These are phyloP conservation scores for Plebejus argus DNA, from an alignment of 2,888 invertebrate species.

Conservation along the genomic window DNA sequence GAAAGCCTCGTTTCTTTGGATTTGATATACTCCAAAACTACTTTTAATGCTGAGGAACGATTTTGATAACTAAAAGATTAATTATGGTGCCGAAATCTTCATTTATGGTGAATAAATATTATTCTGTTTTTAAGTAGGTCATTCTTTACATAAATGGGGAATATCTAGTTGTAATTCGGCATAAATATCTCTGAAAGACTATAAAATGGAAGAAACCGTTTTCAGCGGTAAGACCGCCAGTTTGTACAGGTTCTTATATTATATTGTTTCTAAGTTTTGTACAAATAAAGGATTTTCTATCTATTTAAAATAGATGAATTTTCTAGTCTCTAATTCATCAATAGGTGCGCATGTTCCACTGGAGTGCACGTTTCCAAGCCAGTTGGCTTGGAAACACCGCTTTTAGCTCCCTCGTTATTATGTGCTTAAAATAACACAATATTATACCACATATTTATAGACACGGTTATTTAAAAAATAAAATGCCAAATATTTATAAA, in stretches of 20 bases:
- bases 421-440: constrained; percentile 7
- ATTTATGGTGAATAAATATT: no score
- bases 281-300: no score
- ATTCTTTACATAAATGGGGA: neutral
- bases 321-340: constrained; percentile 16
- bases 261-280: no score
- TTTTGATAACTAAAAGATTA: no score
- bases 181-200: neutral
- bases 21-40: no score
- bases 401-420: constrained; percentile 37
- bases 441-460: constrained; percentile 2
- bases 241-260: no score
- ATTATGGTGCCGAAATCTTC: no score
- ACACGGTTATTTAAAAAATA: neutral
- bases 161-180: neutral
- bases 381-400: constrained; percentile 64
- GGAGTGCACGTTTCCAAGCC: constrained; percentile 51
- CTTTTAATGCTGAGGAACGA: no score
- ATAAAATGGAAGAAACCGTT: neutral
- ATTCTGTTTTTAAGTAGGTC: neutral
- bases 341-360: neutral
- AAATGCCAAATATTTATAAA: neutral
- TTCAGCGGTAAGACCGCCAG: no score
- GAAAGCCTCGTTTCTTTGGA: no score
- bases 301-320: neutral